These are phyloP conservation scores for Notiomystis cincta DNA, from an alignment of 2,113 vertebrate genomes.

Conservation along the genomic window DNA sequence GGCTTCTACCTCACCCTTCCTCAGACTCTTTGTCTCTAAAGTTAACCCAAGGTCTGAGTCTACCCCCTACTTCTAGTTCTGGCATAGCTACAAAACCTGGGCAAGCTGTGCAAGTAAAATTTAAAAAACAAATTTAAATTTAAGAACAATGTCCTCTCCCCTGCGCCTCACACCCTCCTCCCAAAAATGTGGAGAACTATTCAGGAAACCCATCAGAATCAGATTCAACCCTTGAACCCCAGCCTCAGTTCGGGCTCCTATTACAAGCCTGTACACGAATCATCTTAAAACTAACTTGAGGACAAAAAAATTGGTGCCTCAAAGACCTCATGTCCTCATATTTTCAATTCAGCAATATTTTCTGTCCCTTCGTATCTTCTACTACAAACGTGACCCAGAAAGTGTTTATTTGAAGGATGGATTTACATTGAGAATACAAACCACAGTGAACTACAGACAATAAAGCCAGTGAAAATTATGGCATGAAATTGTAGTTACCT, in stretches of 20 bases:
- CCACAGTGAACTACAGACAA: background rate
- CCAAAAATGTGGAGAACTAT: background rate
- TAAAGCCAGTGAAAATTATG: background rate
- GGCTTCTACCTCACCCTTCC: background rate
- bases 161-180: rapidly evolving
- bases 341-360: background rate
- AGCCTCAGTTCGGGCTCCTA: background rate
- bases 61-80: background rate
- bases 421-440: background rate
- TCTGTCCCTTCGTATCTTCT: background rate
- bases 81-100: background rate
- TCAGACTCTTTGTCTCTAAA: background rate
- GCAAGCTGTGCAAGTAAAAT: background rate
- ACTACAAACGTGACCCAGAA: background rate
- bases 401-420: background rate
- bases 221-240: background rate
- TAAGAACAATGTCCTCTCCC: background rate
- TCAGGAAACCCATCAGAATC: background rate
- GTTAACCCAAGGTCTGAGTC: background rate
- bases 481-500: background rate
- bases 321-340: background rate
- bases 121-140: background rate
- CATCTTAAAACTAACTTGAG: background rate
- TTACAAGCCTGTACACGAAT: background rate
- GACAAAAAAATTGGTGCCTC: background rate